A percentile compares a stretch with the other conserved stretches of the same genome.
phyloP scores from a whole-genome alignment of 2,888 invertebrate genomes.

The Hartigia nigra region DNA sequence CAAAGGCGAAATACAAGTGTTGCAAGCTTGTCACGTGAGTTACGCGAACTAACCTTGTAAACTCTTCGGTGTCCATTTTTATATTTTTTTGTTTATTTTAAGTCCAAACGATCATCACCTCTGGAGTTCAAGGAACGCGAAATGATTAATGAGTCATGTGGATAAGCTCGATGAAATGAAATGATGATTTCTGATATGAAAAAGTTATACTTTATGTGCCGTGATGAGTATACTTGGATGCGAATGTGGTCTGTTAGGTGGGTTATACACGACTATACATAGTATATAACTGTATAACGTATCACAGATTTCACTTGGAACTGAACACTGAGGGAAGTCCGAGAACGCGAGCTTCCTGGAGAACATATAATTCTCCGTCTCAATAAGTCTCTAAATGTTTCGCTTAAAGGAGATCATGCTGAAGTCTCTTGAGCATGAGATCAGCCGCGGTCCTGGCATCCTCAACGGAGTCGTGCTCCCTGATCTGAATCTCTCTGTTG shows the following conservation, averaged over 20 bases:
- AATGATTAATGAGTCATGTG: not conserved
- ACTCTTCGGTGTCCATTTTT: not conserved
- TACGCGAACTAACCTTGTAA: not conserved
- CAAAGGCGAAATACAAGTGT: not conserved
- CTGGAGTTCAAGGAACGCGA: not conserved
- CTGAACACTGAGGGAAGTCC: conserved; percentile 38
- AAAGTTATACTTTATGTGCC: not conserved
- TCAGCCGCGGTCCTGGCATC: conserved; percentile 93
- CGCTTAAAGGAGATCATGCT: conserved; percentile 28
- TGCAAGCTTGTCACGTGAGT: not conserved
- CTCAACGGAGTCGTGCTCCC: conserved; percentile 89
- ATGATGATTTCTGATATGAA: not conserved
- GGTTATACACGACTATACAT: conserved; percentile 13
- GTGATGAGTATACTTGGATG: not conserved
- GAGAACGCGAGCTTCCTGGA: not conserved
- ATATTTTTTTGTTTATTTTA: not conserved
- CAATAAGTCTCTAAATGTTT: not conserved
- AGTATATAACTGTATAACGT: conserved; percentile 37
- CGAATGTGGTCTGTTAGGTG: conserved; percentile 13
- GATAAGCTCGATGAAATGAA: not conserved
- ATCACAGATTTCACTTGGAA: conserved; percentile 59
- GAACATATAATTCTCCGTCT: not conserved
- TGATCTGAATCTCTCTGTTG: conserved; percentile 83
- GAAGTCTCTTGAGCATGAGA: conserved; percentile 74
- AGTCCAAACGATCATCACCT: not conserved